Conservation (phyloP, 2,113 vertebrate species). For the Rhipidura dahli region DNA sequence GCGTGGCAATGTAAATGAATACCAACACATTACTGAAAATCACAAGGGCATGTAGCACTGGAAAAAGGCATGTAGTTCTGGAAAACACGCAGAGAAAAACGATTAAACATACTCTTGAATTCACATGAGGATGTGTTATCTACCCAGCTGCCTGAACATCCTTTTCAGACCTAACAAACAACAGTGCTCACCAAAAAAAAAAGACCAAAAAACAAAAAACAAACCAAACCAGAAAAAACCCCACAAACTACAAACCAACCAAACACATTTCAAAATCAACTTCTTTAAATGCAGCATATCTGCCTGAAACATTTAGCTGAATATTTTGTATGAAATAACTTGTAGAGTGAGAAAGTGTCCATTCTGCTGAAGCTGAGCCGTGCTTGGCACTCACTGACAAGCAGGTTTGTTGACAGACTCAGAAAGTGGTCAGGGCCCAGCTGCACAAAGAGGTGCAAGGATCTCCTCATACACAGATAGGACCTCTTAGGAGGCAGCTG, state of each 20-base stretch:
- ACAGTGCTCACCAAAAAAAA: neutral
- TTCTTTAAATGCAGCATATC: neutral
- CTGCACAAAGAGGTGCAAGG: neutral
- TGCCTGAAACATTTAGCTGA: neutral
- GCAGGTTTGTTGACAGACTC: neutral
- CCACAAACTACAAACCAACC: neutral
- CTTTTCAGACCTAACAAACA: constrained; percentile 52
- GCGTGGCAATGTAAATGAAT: neutral
- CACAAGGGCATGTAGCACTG: neutral
- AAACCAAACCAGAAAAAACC: neutral
- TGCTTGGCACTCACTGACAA: neutral
- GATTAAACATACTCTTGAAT: neutral
- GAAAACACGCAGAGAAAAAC: neutral
- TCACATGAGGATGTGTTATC: neutral
- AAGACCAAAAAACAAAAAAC: neutral
- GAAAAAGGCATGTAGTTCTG: neutral
- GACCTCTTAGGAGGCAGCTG: neutral
- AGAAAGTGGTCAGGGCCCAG: neutral
- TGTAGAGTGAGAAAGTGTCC: neutral
- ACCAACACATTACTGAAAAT: neutral
- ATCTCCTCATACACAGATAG: neutral
- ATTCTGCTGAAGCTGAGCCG: neutral
- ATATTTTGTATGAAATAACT: neutral
- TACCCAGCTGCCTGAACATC: constrained; percentile 65
- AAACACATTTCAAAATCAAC: neutral